Conservation (phyloP, 2,113 vertebrate species). For the Sapajus apella region DNA sequence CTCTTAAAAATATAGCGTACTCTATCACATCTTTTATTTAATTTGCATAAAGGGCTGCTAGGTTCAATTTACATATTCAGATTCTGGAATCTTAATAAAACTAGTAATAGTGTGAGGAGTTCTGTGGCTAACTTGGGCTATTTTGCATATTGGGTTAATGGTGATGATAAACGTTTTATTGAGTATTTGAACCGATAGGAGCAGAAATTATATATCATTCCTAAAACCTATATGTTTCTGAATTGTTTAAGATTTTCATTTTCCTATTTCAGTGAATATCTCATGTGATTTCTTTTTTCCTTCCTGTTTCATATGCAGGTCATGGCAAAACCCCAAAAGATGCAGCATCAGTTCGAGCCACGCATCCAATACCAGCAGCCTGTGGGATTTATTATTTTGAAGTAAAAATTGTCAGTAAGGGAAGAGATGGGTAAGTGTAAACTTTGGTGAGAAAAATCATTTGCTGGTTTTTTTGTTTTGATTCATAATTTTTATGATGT, state of each 20-base stretch:
- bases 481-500: constrained; percentile 33
- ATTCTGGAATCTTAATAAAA: constrained; percentile 20
- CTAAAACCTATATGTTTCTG: constrained; percentile 10
- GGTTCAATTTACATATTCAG: not conserved
- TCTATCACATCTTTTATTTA: not conserved
- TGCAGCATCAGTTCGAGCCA: constrained; percentile 97
- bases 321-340: constrained; percentile 99
- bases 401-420: constrained; percentile 99
- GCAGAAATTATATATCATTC: constrained; percentile 7
- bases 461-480: constrained; percentile 50
- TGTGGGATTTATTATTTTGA: constrained; percentile 99
- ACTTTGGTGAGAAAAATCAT: constrained; percentile 40
- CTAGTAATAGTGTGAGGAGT: not conserved
- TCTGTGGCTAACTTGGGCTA: not conserved
- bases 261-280: not conserved
- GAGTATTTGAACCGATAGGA: not conserved
- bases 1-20: not conserved
- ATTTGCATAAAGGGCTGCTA: constrained; percentile 9
- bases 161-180: constrained; percentile 10
- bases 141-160: constrained; percentile 48
- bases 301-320: constrained; percentile 84
- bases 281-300: not conserved
- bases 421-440: constrained; percentile 96
- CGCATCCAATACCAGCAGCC: constrained; percentile 98
- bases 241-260: constrained; percentile 38